These are phyloP conservation scores for Papilio aristodemus DNA, from an alignment of 1,140 invertebrate species.

Conservation along the genomic window DNA sequence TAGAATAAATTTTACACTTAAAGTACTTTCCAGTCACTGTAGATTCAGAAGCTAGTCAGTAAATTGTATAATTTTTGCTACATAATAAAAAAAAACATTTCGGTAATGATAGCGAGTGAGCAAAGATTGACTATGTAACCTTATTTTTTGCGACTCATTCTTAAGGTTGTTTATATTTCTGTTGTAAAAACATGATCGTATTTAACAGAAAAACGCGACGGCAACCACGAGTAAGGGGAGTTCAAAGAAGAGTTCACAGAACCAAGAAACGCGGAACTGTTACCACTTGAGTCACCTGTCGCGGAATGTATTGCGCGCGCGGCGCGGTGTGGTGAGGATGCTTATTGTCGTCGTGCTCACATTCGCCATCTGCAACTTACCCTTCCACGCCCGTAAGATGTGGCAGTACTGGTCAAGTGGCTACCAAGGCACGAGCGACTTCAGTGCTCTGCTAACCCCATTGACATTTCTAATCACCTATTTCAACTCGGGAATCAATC, in stretches of 20 bases:
- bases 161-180: not conserved
- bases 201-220: constrained; percentile 50
- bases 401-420: constrained; percentile 86
- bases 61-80: no score
- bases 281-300: constrained; percentile 83
- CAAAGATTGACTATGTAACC: no score
- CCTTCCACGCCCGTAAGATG: constrained; percentile 90
- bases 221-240: constrained; percentile 40
- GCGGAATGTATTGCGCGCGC: constrained; percentile 85
- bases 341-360: constrained; percentile 90
- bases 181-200: constrained; percentile 24
- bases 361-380: constrained; percentile 92
- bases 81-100: no score
- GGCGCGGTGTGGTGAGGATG: constrained; percentile 88
- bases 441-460: constrained; percentile 88
- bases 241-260: constrained; percentile 51
- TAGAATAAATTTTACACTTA: no score
- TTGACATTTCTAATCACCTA: constrained; percentile 92
- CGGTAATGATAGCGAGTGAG: no score
- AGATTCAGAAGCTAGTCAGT: no score
- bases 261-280: constrained; percentile 59
- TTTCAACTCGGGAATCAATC: constrained; percentile 92
- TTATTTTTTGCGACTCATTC: no score
- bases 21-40: no score
- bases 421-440: constrained; percentile 84